Evolutionary conservation across 2,797 vertebrate species (phyloP).

Genomic region (Apodemus agrarius): DNA sequence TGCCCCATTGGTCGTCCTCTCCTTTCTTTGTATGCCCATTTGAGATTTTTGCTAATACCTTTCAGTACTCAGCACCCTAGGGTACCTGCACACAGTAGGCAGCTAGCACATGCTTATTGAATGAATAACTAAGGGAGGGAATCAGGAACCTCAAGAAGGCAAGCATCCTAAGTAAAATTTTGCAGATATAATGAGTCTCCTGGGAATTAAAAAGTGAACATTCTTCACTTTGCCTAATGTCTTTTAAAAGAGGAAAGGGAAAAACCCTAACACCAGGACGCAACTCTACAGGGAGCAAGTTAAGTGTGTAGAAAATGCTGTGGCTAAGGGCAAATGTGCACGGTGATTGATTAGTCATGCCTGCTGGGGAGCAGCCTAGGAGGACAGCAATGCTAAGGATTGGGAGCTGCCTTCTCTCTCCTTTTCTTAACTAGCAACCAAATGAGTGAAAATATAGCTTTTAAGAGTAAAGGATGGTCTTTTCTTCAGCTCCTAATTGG

Average conservation of each 20-base stretch:
- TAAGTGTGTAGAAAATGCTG: neutral
- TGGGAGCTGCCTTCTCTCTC: neutral
- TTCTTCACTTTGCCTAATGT: neutral
- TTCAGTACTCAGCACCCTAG: neutral
- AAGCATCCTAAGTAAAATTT: neutral
- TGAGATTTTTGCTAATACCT: neutral
- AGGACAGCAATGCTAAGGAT: neutral
- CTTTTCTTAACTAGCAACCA: neutral
- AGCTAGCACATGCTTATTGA: neutral
- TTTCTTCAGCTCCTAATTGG: slow-evolving; percentile 56
- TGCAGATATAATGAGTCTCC: slow-evolving; percentile 4
- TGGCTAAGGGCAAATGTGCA: neutral
- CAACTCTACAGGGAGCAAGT: neutral
- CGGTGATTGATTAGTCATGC: slow-evolving; percentile 53
- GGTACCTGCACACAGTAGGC: neutral
- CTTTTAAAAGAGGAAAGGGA: neutral
- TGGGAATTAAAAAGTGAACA: slow-evolving; percentile 22
- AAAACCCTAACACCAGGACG: neutral
- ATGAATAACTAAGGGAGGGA: neutral
- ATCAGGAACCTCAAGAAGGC: neutral
- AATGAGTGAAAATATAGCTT: slow-evolving; percentile 45
- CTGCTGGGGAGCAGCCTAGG: neutral
- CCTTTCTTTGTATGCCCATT: neutral
- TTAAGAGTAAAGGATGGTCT: slow-evolving; percentile 17
- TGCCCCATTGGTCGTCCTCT: neutral